Base-by-base conservation (phyloP, 2,888 invertebrate species). In the Cynaeus angustus region DNA sequence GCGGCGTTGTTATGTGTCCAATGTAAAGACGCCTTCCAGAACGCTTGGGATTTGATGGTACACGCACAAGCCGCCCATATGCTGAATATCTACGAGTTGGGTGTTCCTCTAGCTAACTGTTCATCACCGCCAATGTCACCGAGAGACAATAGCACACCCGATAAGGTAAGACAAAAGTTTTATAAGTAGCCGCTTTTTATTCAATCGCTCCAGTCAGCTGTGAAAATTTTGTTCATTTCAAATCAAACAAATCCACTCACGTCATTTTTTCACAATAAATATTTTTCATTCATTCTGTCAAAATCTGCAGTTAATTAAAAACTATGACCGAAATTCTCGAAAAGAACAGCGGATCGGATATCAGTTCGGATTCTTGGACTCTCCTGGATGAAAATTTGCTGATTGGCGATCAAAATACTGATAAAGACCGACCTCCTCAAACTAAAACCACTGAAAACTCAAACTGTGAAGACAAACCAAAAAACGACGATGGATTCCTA, bases 21-120 rank as follows among this genome's bases (percentile, higher is more conserved):
- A 76, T 91, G 91, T 84, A 90, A 91, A 83, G 90, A 90, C 78
- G 87, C 89, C 62, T 91, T 90, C 82, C 87, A 87, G 70, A 89
- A 88, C 65, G 90, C 91, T 46, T 91, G 91, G 91, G 91, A 91
- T 82, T 84, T 91, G 71, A 90, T 91, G 89, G 90, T 90, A 12
- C 91, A 91, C 81, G 90, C 90, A 64, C 91, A 91, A 80, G 89
- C 90, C 4, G 89, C 90, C 30, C 91, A 91, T 81, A 90, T 90
- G 89, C 85, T 90, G 80, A 89, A 90, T 83, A 90, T 91, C 76
- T 91, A 91, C 84, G 89, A 90, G 83, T 84, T 90, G 74, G 89
- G 89, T 9, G 81, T 85, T 45, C 84, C 82, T 21, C 75, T 83
- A 70, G 80, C 79, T 26, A 83, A 81, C 64, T 84, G 84, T 75